Percentiles rank a stretch among this genome's conserved stretches.
phyloP scores from a whole-genome alignment of 2,888 invertebrate genomes.

The Sinotaia quadrata region DNA sequence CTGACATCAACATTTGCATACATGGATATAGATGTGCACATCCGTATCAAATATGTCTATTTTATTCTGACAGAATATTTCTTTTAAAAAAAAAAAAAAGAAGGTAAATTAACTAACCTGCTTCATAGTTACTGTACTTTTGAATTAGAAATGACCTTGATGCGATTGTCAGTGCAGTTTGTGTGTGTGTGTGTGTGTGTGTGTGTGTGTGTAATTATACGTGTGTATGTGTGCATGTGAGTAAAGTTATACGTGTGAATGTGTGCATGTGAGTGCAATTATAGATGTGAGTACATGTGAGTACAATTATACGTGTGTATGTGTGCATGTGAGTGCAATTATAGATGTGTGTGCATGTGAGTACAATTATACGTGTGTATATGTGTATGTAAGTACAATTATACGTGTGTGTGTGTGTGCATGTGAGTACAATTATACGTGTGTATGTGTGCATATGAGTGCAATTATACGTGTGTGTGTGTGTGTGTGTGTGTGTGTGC shows the following conservation, averaged over 20 bases:
- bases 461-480: not conserved
- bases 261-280: not conserved
- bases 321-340: conserved; percentile 1
- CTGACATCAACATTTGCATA: too few species aligned
- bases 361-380: not conserved
- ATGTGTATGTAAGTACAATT: not conserved
- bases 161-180: too few species aligned
- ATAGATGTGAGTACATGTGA: not conserved
- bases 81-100: too few species aligned
- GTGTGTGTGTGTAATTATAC: not conserved
- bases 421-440: not conserved
- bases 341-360: not conserved
- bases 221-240: not conserved
- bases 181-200: conserved; percentile 2
- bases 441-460: conserved; percentile 2
- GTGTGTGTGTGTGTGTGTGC: not conserved
- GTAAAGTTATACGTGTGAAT: not conserved
- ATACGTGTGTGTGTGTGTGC: conserved; percentile 3
- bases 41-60: too few species aligned
- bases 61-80: too few species aligned
- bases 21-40: too few species aligned
- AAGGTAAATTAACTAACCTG: too few species aligned
- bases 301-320: not conserved
- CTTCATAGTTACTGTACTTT: too few species aligned
- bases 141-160: too few species aligned